A percentile compares a stretch with the other conserved stretches of the same genome.
phyloP scores from a whole-genome alignment of 2,113 vertebrate genomes.

The Anser brachyrhynchus region DNA sequence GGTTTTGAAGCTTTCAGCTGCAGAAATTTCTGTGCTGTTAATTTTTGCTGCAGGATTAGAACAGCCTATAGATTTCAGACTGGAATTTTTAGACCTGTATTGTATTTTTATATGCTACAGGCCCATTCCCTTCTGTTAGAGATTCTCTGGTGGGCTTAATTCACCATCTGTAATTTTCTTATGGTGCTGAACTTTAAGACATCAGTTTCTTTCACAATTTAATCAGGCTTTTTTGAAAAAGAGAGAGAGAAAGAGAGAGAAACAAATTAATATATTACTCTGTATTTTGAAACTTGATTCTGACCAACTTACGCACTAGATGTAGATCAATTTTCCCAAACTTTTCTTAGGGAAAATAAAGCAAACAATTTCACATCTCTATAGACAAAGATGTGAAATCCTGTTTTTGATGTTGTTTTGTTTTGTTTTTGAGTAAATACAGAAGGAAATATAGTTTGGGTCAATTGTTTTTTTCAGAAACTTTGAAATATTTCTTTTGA shows the following conservation, averaged over 20 bases:
- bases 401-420: neutral
- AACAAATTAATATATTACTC: neutral
- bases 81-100: conserved; percentile 22
- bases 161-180: conserved; percentile 34
- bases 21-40: neutral
- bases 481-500: neutral
- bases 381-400: neutral
- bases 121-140: neutral
- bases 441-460: neutral
- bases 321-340: neutral
- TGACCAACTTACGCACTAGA: neutral
- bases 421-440: neutral
- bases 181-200: conserved; percentile 31
- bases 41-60: conserved; percentile 22
- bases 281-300: neutral
- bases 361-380: neutral
- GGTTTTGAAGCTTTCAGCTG: neutral
- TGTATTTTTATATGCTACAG: neutral
- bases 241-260: neutral
- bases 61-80: neutral
- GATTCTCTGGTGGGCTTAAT: conserved; percentile 6
- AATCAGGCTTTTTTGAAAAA: neutral
- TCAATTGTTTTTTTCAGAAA: neutral
- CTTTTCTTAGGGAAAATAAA: neutral
- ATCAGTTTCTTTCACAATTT: neutral